Percentiles rank a stretch among this genome's conserved stretches.
These are phyloP conservation scores for Rhabdomys pumilio DNA, from an alignment of 2,797 vertebrate genomes.

Conservation along the genomic window DNA sequence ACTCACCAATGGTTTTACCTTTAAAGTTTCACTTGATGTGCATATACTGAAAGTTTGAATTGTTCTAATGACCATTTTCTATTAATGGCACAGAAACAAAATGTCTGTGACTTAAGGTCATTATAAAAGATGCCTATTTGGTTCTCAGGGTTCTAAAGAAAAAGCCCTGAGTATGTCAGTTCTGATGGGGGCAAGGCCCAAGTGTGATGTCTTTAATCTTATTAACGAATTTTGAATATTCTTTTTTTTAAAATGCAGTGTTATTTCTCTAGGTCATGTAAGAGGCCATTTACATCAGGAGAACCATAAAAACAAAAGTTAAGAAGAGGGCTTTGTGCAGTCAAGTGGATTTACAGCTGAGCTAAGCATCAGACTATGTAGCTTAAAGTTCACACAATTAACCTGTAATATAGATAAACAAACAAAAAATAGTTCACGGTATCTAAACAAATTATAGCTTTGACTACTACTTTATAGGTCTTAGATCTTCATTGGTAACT, in stretches of 20 bases:
- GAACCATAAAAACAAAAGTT: conserved; percentile 56
- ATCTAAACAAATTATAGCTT: not conserved
- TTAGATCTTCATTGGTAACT: not conserved
- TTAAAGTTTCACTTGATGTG: conserved; percentile 64
- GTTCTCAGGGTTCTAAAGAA: conserved; percentile 57
- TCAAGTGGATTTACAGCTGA: conserved; percentile 78
- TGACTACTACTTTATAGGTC: not conserved
- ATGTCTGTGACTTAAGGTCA: conserved; percentile 73
- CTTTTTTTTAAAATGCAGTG: conserved; percentile 78
- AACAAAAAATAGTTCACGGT: not conserved
- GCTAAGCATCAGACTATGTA: conserved; percentile 66
- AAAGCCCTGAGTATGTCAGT: conserved; percentile 60
- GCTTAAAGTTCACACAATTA: conserved; percentile 78
- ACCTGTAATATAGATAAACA: conserved; percentile 64
- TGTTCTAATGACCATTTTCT: conserved; percentile 58
- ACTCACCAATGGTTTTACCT: conserved; percentile 34
- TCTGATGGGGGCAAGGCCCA: conserved; percentile 76
- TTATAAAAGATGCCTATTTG: conserved; percentile 74
- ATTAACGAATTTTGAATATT: conserved; percentile 82
- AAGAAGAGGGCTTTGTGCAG: conserved; percentile 73
- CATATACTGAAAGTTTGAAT: conserved; percentile 51
- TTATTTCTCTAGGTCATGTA: conserved; percentile 78
- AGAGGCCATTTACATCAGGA: conserved; percentile 70
- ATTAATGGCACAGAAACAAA: conserved; percentile 68
- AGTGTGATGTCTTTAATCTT: conserved; percentile 74